These are phyloP conservation scores for Hipparchia semele DNA, from an alignment of 2,888 invertebrate genomes.

Conservation along the genomic window DNA sequence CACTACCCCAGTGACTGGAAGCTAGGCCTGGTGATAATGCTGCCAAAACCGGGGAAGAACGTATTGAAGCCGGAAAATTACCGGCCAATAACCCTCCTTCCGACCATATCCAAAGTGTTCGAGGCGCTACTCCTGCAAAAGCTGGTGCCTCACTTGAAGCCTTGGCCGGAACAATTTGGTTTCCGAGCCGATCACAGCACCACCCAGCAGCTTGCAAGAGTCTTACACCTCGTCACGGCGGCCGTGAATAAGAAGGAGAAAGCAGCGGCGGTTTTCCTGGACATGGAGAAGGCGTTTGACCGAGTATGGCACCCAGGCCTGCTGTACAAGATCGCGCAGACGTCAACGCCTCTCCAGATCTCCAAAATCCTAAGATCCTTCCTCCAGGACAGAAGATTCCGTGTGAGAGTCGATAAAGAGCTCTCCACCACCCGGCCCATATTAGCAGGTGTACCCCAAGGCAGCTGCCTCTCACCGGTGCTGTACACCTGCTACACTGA, in stretches of 20 bases:
- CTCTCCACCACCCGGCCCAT: not conserved
- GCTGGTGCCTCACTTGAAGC: not conserved
- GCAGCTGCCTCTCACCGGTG: not conserved
- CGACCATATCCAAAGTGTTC: conserved; percentile 44
- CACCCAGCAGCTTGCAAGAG: conserved; percentile 45
- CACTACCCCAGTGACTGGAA: conserved; percentile 39
- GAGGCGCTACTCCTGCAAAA: conserved; percentile 33
- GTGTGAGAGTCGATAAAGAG: not conserved
- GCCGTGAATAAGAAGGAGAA: conserved; percentile 34
- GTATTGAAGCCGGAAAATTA: conserved; percentile 38
- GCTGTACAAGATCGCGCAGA: not conserved
- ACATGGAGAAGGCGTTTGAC: conserved; percentile 51
- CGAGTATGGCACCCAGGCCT: conserved; percentile 48
- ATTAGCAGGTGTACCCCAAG: not conserved
- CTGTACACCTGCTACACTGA: not conserved
- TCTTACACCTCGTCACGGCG: conserved; percentile 40
- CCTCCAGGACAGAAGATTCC: not conserved
- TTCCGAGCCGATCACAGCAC: conserved; percentile 40
- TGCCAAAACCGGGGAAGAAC: conserved; percentile 44
- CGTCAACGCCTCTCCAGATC: not conserved
- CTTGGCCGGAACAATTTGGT: conserved; percentile 29
- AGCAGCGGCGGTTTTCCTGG: conserved; percentile 44
- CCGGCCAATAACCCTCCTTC: conserved; percentile 40
- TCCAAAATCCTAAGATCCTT: not conserved
- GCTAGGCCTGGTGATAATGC: conserved; percentile 33